Evolutionary conservation across 2,888 invertebrate species (phyloP), one percentile per base, ranked within the genome.

Genomic region (Pecten maximus): DNA sequence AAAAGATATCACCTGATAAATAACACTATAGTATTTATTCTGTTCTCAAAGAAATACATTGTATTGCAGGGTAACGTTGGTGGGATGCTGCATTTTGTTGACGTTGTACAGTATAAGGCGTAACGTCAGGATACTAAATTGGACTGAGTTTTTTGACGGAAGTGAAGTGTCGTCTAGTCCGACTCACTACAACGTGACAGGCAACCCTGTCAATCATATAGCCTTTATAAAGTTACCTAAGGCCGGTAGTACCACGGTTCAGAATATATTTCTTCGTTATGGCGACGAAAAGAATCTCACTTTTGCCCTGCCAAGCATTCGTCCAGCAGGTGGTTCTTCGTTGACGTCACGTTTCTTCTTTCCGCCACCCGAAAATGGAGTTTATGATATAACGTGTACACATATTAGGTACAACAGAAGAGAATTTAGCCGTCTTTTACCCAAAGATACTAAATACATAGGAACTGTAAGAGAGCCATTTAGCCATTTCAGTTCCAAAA

Each of bases 331-430:
- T 19, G 50, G 50, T 19, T 3, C 2, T 50, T 8, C 12, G 50
- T 19, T 50, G 16, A 50, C 50, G 16, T 19, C 50, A 2, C 50
- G 50, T 19, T 50, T 15, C 50, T 50, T 50, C 50, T 50, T 15
- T 60, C 95, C 94, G 0, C 89, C 94, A 48, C 94, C 94, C 0
- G 87, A 50, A 0, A 94, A 94, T 23, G 92, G 94, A 89, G 91
- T 91, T 2, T 95, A 94, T 89, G 93, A 95, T 88, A 94, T 95
- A 35, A 90, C 95, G 39, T 95, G 94, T 88, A 95, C 95, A 88
- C 95, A 95, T 91, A 94, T 94, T 16, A 92, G 95, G 16, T 95
- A 95, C 91, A 94, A 95, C 90, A 92, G 93, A 60, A 87, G 50
- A 2, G 93, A 92, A 19, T 94, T 95, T 89, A 90, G 92, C 39